Evolutionary conservation across 2,113 vertebrate genomes (phyloP).

Genomic region (Myxocyprinus asiaticus): DNA sequence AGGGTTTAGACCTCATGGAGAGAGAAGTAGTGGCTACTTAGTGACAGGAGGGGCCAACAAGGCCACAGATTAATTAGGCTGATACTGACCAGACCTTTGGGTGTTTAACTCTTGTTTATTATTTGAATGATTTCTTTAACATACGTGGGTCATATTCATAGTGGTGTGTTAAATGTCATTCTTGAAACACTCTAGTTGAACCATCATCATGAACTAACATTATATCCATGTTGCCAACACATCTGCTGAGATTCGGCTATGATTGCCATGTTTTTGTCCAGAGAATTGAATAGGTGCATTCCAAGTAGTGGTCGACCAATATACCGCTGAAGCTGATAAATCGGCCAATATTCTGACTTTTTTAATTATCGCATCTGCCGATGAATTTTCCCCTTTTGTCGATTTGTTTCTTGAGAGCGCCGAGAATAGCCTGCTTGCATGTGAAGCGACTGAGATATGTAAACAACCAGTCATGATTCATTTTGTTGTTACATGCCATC

Average conservation of each 20-base stretch:
- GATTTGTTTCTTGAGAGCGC: no score
- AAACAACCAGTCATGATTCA: no score
- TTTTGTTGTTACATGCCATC: no score
- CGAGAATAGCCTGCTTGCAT: no score
- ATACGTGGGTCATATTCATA: not conserved
- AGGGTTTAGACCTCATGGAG: not conserved
- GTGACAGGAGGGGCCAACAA: not conserved
- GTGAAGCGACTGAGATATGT: no score
- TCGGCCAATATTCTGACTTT: no score
- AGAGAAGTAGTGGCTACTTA: no score
- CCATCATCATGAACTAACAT: not conserved
- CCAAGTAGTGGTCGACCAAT: not conserved
- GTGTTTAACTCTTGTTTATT: not conserved
- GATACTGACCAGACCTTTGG: conserved; percentile 26
- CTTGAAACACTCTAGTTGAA: not conserved
- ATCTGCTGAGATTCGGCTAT: not conserved
- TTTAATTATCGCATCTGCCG: no score
- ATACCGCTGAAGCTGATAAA: no score
- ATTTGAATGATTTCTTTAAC: conserved; percentile 22
- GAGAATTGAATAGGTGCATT: not conserved
- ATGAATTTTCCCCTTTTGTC: no score
- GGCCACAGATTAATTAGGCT: not conserved
- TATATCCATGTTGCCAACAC: conserved; percentile 19
- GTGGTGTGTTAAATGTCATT: conserved; percentile 22
- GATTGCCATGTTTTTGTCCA: conserved; percentile 19